Evolutionary conservation across 35 echinoderm and acorn worm genomes (phyloP), one percentile per base, ranked within the genome.

Genomic region (Strongylocentrotus purpuratus): DNA sequence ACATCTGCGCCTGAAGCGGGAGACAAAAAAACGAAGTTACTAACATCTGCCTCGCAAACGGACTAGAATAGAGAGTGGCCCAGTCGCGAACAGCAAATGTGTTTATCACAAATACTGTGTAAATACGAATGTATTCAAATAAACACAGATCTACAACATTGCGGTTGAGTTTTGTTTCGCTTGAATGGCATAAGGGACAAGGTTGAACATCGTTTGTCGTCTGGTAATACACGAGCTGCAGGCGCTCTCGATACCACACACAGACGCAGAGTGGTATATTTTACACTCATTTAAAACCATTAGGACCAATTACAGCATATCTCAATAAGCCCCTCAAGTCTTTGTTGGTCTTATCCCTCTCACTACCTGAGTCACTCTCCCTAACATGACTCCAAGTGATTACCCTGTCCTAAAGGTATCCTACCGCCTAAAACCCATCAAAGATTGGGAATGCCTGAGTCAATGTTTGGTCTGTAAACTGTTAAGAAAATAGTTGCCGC

Each of bases 281-380:
- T 55, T 55, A 55, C 50, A 55, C 65, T 78, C 65, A 78, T 28
- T n/a, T 28, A 14, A 78, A 78, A 78, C 25, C 65, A 78, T 78
- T 78, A 78, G 65, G 22, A 78, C 65, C 65, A 78, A 78, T 78
- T 78, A 78, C 65, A 78, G 65, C 65, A 78, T 78, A 78, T 78
- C 22, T 78, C 65, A 28, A 22, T 78, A 78, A 78, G 65, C 65
- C 20, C 65, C 6, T 70, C 20, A 78, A 78, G 50, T 55, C 50
- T 55, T 55, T 55, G 50, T 78, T 78, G 22, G 65, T 78, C 3
- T n/a, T 78, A n/a, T 78, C 15, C 65, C 65, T 78, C 22, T 28
- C 25, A 78, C 7, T 22, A 78, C 22, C 65, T 3, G 18, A 22
- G 65, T 78, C 65, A 78, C 65, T 78, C n/a, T 78, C 28, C 22